These are phyloP conservation scores for Hirundo rustica DNA, from an alignment of 2,797 vertebrate genomes.

Conservation along the genomic window DNA sequence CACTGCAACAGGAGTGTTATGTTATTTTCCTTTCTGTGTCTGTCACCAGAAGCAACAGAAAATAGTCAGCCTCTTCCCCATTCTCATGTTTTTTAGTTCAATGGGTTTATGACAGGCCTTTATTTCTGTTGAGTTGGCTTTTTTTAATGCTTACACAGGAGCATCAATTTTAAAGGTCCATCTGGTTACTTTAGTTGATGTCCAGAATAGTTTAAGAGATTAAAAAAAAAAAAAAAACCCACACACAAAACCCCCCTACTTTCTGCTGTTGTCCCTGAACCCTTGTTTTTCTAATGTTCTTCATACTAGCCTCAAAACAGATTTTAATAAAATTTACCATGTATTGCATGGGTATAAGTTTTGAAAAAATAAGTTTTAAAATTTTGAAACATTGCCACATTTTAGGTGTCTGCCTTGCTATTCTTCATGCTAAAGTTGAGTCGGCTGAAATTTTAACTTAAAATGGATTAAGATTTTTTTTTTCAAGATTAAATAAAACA, in stretches of 20 bases:
- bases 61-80: neutral
- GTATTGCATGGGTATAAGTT: neutral
- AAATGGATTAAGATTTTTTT: neutral
- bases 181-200: neutral
- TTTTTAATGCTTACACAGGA: neutral
- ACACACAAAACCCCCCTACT: rapidly evolving
- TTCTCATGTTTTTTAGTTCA: neutral
- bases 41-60: neutral
- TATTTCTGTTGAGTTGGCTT: neutral
- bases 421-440: neutral
- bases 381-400: neutral
- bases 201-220: neutral
- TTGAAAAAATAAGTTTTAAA: neutral
- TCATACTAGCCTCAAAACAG: neutral
- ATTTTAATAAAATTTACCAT: neutral
- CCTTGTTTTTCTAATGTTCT: neutral
- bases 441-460: neutral
- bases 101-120: neutral
- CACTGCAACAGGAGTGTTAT: neutral
- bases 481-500: neutral
- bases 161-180: neutral
- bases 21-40: neutral
- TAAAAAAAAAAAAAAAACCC: neutral
- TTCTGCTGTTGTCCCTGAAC: neutral
- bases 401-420: neutral